A percentile compares a stretch with the other conserved stretches of the same genome.
Evolutionary conservation across 1,140 invertebrate genomes (phyloP).

Genomic region (Drosophila eugracilis): DNA sequence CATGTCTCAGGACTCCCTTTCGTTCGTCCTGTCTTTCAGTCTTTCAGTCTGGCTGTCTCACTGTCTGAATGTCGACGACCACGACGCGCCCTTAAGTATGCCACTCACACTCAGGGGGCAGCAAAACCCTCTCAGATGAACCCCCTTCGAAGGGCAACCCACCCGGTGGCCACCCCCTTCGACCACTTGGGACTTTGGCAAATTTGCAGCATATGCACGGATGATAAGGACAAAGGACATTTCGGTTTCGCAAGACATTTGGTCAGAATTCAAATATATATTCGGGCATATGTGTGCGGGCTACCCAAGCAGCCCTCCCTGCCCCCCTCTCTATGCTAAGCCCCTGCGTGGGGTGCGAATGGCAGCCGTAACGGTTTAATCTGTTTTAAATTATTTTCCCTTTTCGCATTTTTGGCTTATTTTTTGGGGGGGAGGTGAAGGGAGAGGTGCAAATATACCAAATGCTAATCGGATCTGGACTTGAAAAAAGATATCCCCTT

Average conservation of each 20-base stretch:
- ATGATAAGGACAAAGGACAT: slow-evolving; percentile 57
- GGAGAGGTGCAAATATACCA: slow-evolving; percentile 19
- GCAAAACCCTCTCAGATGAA: slow-evolving; percentile 9
- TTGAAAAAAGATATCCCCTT: background rate
- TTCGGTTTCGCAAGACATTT: slow-evolving; percentile 77
- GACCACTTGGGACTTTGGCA: slow-evolving; percentile 51
- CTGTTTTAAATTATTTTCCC: slow-evolving; percentile 81
- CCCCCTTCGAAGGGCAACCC: background rate
- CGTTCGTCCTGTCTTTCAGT: background rate
- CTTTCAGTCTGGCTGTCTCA: slow-evolving; percentile 11
- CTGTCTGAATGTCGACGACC: slow-evolving; percentile 43
- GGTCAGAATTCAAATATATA: slow-evolving; percentile 81
- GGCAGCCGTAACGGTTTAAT: slow-evolving; percentile 81
- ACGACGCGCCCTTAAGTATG: slow-evolving; percentile 81
- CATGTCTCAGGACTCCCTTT: slow-evolving; percentile 30
- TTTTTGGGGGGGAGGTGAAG: slow-evolving; percentile 22
- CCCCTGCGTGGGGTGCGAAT: slow-evolving; percentile 66
- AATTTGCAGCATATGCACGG: slow-evolving; percentile 80
- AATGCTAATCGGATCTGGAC: slow-evolving; percentile 40
- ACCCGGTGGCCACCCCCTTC: slow-evolving; percentile 23
- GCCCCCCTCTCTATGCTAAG: background rate
- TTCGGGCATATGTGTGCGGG: slow-evolving; percentile 45
- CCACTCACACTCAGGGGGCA: slow-evolving; percentile 63
- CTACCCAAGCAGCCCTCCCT: slow-evolving; percentile 3
- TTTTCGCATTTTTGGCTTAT: slow-evolving; percentile 23